phyloP scores from a whole-genome alignment of 2,888 invertebrate species.

The Melipona beecheii region DNA sequence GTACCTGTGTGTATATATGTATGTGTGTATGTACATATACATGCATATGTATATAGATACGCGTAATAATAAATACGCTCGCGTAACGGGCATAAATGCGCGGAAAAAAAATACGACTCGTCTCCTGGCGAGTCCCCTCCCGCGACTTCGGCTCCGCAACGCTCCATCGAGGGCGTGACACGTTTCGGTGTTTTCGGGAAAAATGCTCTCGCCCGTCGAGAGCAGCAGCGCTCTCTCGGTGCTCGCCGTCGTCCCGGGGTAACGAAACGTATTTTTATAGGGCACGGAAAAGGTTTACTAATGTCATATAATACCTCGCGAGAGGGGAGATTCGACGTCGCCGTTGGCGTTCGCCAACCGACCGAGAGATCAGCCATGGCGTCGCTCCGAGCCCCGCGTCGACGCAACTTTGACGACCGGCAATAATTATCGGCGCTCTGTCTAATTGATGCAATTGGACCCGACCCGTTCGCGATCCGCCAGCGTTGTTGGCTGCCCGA shows the following conservation, averaged over 20 bases:
- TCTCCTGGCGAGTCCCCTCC: too few species aligned
- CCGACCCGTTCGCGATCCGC: conserved; percentile 55
- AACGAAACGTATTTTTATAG: conserved; percentile 61
- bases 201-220: conserved; percentile 3
- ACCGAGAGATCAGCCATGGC: not conserved
- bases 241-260: conserved; percentile 27
- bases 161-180: not conserved
- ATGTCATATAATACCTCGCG: conserved; percentile 54
- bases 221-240: conserved; percentile 30
- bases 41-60: not conserved
- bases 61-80: conserved; percentile 64
- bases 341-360: conserved; percentile 2
- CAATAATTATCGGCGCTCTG: conserved; percentile 74
- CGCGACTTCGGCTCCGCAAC: too few species aligned
- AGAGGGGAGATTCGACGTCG: not conserved
- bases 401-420: conserved; percentile 42
- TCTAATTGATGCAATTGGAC: conserved; percentile 79
- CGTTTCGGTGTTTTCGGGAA: conserved; percentile 38
- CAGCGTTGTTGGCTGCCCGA: not conserved
- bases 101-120: conserved; percentile 59
- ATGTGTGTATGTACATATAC: rapidly evolving
- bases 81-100: conserved; percentile 68
- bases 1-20: too few species aligned
- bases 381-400: conserved; percentile 14
- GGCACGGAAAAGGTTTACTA: conserved; percentile 62